Evolutionary conservation across 2,888 invertebrate species (phyloP).

Genomic region (Autographa pulchrina): DNA sequence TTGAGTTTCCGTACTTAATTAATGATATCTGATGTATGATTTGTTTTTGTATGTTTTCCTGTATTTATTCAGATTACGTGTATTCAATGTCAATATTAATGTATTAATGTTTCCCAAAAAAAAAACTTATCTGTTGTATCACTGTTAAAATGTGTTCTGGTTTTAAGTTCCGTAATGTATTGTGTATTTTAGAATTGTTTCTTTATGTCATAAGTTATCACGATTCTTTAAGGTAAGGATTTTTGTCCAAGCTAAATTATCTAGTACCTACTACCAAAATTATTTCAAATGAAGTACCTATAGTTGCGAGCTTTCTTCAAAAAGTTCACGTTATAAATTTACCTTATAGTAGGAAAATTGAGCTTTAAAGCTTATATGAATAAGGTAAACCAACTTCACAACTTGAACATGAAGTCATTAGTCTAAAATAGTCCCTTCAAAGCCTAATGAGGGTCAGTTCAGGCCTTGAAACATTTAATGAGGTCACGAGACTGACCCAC

Average conservation of each 20-base stretch:
- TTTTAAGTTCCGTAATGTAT: background rate
- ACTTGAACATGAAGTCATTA: background rate
- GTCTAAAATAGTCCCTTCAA: background rate
- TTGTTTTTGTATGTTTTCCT: conserved; percentile 2
- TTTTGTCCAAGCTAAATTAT: no score
- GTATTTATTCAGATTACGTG: background rate
- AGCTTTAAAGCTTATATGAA: background rate
- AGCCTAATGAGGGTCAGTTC: conserved; percentile 37
- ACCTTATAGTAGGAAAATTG: no score
- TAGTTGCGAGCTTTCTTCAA: no score
- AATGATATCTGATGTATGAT: background rate
- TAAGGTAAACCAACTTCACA: background rate
- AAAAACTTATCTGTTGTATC: no score
- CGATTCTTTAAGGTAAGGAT: no score
- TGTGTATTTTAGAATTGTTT: background rate
- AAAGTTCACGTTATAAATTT: no score
- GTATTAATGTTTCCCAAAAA: background rate
- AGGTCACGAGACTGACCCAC: conserved; percentile 32
- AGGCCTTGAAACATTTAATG: conserved; percentile 29
- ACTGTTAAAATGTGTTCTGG: no score
- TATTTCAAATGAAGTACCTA: no score
- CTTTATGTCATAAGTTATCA: no score
- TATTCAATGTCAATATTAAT: background rate
- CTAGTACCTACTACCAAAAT: no score
- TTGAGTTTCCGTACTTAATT: conserved; percentile 21